Evolutionary conservation across 2,888 invertebrate species (phyloP).

Genomic region (Plagodis dolabraria): DNA sequence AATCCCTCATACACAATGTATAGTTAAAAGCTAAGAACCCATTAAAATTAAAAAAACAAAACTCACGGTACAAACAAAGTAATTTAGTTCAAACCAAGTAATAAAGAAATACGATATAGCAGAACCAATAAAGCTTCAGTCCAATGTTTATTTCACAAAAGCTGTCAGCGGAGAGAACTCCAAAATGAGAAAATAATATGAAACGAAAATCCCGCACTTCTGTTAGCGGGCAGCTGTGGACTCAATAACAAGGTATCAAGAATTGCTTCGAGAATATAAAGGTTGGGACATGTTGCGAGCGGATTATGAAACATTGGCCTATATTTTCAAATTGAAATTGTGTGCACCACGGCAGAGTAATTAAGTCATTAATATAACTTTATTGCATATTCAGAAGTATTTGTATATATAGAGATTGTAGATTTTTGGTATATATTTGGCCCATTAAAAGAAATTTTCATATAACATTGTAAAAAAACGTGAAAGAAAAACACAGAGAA

Average conservation of each 20-base stretch:
- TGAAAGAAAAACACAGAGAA: too few species aligned
- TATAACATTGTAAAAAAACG: too few species aligned
- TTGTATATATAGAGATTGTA: too few species aligned
- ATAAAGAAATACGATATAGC: constrained; percentile 6
- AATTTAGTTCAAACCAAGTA: constrained; percentile 1
- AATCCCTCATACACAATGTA: too few species aligned
- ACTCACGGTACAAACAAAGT: not conserved
- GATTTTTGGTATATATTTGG: too few species aligned
- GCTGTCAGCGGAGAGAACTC: constrained; percentile 11
- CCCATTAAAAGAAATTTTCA: too few species aligned
- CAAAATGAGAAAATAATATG: constrained; percentile 24
- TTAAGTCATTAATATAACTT: too few species aligned
- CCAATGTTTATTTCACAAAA: constrained; percentile 16
- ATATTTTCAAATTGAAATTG: too few species aligned
- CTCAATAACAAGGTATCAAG: constrained; percentile 21
- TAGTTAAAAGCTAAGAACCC: too few species aligned
- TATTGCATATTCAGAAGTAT: too few species aligned
- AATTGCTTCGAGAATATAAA: constrained; percentile 9
- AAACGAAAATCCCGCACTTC: constrained; percentile 19
- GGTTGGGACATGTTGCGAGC: not conserved
- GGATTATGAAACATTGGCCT: not conserved
- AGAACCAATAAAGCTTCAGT: constrained; percentile 18
- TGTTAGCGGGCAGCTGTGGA: constrained; percentile 16
- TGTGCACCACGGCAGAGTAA: not conserved
- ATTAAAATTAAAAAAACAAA: too few species aligned